These are phyloP conservation scores for Chloroceryle inda DNA, from an alignment of 2,797 vertebrate species.

Conservation along the genomic window DNA sequence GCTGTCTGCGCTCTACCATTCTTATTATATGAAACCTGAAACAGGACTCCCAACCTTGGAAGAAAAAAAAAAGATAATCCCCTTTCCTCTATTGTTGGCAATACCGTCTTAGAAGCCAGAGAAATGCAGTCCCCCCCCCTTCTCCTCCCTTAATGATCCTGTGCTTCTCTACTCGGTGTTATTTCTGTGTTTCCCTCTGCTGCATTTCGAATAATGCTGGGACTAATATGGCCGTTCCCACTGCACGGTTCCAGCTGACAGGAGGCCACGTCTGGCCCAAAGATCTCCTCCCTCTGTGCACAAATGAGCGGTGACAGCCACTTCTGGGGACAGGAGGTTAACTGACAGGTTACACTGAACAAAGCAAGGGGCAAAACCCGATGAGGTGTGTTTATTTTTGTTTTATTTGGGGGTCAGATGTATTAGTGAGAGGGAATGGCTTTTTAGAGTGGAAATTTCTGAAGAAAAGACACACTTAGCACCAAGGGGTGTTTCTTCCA, in stretches of 20 bases:
- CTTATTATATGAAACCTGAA: slow-evolving; percentile 60
- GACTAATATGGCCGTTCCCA: neutral
- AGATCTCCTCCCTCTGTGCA: neutral
- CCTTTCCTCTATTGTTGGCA: slow-evolving; percentile 40
- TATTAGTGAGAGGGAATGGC: neutral
- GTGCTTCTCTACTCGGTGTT: neutral
- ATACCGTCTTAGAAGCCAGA: neutral
- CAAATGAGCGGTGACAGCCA: neutral
- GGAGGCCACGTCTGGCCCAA: neutral
- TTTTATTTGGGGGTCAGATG: neutral
- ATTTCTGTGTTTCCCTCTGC: slow-evolving; percentile 25
- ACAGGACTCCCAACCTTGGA: slow-evolving; percentile 38
- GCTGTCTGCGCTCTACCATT: slow-evolving; percentile 33
- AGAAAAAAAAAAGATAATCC: slow-evolving; percentile 41
- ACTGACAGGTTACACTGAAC: neutral
- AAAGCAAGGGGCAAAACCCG: neutral
- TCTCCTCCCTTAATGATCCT: neutral
- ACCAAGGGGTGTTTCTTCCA: neutral
- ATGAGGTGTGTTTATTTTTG: neutral
- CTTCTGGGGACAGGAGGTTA: neutral
- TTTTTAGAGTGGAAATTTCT: neutral
- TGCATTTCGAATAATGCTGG: neutral
- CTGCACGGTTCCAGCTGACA: neutral
- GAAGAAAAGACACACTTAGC: neutral
- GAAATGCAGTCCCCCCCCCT: neutral